A percentile compares a stretch with the other conserved stretches of the same genome.
Conservation (phyloP, 1,140 invertebrate genomes). For the Hyles vespertilio region DNA sequence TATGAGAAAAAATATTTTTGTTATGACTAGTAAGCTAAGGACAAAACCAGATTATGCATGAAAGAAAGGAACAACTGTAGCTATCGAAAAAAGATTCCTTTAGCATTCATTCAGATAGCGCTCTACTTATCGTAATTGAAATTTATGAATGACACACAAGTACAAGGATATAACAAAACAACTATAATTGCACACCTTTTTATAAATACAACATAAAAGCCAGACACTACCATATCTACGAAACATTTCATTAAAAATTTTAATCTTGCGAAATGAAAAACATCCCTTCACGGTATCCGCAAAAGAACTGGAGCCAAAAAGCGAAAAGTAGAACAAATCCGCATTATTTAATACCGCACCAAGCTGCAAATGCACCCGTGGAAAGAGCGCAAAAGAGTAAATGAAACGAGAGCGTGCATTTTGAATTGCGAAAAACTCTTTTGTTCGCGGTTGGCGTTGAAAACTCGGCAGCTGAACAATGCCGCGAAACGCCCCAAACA, state of each 20-base stretch:
- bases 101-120: too few species aligned
- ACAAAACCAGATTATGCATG: too few species aligned
- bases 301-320: conserved; percentile 32
- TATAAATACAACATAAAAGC: too few species aligned
- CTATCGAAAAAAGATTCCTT: too few species aligned
- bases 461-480: conserved; percentile 63
- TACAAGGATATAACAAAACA: too few species aligned
- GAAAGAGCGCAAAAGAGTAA: conserved; percentile 69
- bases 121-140: too few species aligned
- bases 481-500: conserved; percentile 64
- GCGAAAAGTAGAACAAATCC: conserved; percentile 54
- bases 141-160: too few species aligned
- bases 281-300: conserved; percentile 17
- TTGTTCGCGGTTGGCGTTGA: conserved; percentile 58
- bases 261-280: conserved; percentile 24
- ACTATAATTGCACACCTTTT: too few species aligned
- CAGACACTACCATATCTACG: not conserved
- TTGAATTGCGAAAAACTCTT: conserved; percentile 70
- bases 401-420: conserved; percentile 72
- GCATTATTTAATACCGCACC: conserved; percentile 62
- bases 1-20: too few species aligned
- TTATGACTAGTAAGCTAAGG: too few species aligned
- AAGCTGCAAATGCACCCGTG: conserved; percentile 65
- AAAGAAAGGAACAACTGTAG: too few species aligned
- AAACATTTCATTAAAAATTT: conserved; percentile 7